A percentile compares a stretch with the other conserved stretches of the same genome.
These are phyloP conservation scores for Vipera ursinii DNA, from an alignment of 2,797 vertebrate species.

Conservation along the genomic window DNA sequence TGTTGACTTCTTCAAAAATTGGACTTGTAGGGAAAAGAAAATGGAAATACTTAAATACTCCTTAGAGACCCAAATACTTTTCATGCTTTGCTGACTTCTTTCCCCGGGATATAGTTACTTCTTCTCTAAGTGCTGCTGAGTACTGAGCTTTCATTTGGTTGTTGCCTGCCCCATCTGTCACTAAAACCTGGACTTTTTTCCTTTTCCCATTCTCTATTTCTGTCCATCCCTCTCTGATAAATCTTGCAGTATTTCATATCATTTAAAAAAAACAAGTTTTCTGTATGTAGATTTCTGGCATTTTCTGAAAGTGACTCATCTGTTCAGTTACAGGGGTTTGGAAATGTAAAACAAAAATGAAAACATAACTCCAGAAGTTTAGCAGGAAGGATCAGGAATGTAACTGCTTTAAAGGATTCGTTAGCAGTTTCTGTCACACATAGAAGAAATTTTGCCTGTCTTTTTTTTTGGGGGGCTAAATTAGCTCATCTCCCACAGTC, in stretches of 20 bases:
- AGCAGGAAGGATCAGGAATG: not conserved
- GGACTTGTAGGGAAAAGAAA: rapidly evolving
- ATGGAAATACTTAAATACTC: not conserved
- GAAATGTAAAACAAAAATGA: not conserved
- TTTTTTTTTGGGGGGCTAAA: conserved; percentile 44
- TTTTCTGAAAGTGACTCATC: not conserved
- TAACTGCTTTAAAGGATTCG: conserved; percentile 35
- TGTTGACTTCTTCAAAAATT: not conserved
- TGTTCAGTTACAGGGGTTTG: not conserved
- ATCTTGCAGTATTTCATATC: rapidly evolving
- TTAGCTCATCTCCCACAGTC: conserved; percentile 45
- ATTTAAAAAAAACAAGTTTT: not conserved
- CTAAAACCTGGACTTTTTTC: conserved; percentile 1
- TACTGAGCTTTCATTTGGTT: not conserved
- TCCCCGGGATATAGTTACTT: not conserved
- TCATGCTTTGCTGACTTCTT: not conserved
- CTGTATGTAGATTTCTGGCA: not conserved
- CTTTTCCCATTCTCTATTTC: not conserved
- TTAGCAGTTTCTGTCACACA: conserved; percentile 50
- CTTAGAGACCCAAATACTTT: not conserved
- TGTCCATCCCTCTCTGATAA: not conserved
- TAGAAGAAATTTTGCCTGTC: conserved; percentile 20
- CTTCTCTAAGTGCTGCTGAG: not conserved
- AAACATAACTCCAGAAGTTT: not conserved
- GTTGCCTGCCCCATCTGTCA: conserved; percentile 16